Percentiles rank a stretch among this genome's conserved stretches.
Conservation (phyloP, 37 sponge, comb jelly and placozoan genomes). For the Chondrilla cf. caribensis region DNA sequence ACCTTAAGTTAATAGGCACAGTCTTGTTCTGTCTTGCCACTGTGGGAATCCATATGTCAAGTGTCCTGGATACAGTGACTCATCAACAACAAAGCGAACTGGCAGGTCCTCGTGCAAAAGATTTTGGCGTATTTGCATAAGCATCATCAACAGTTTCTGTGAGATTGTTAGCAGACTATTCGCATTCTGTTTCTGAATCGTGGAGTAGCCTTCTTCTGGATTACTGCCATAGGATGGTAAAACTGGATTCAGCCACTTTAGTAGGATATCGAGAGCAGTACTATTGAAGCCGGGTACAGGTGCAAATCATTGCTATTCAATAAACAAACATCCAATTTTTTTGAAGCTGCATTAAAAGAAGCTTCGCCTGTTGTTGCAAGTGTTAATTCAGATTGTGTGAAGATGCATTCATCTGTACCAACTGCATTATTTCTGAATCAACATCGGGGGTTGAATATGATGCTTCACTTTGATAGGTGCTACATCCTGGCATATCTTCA, state of each 20-base stretch:
- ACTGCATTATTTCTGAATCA: background rate
- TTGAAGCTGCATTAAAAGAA: constrained; percentile 13
- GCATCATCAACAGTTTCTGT: constrained; percentile 26
- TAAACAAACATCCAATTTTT: constrained; percentile 27
- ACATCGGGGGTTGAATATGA: background rate
- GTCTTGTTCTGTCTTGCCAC: constrained; percentile 14
- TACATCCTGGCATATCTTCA: constrained; percentile 13
- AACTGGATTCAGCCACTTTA: constrained; percentile 21
- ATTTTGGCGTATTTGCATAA: constrained; percentile 24
- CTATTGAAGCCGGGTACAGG: constrained; percentile 22
- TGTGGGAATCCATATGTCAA: constrained; percentile 27
- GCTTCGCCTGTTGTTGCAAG: background rate
- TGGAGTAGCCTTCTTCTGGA: background rate
- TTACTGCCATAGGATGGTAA: background rate
- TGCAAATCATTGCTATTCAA: background rate
- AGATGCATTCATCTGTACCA: constrained; percentile 14
- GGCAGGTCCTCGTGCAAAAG: constrained; percentile 21
- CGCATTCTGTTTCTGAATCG: background rate
- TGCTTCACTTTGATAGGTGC: background rate
- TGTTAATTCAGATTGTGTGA: background rate
- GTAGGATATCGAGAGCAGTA: background rate
- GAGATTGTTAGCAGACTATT: background rate
- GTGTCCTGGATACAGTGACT: constrained; percentile 31
- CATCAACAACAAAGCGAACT: constrained; percentile 15
- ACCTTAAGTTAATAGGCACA: no score